Percentiles rank a stretch among this genome's conserved stretches.
phyloP scores from a whole-genome alignment of 2,113 vertebrate genomes.

The Microcebus ravelobensis region DNA sequence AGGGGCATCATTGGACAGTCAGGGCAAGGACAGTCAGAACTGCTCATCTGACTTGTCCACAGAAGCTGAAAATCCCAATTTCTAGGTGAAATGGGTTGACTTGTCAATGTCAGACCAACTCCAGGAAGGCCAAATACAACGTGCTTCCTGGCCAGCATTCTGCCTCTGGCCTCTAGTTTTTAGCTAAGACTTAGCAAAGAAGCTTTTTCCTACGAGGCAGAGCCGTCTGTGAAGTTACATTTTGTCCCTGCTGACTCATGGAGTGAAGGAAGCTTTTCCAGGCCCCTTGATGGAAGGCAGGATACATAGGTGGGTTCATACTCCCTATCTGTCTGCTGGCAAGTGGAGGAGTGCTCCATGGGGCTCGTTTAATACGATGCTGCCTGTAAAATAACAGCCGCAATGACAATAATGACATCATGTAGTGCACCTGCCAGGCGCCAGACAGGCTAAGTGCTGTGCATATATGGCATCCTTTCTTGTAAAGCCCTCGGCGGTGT shows the following conservation, averaged over 20 bases:
- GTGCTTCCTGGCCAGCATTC: rapidly evolving
- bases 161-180: neutral
- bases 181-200: neutral
- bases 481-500: too few species aligned
- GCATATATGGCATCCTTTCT: rapidly evolving
- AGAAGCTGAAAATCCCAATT: neutral
- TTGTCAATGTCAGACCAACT: neutral
- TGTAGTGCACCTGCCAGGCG: rapidly evolving
- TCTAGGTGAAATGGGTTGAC: neutral
- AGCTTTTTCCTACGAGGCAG: neutral
- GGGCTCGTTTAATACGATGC: rapidly evolving
- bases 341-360: neutral
- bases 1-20: rapidly evolving
- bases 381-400: rapidly evolving
- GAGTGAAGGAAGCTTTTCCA: neutral
- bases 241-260: neutral
- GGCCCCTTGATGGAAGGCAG: neutral
- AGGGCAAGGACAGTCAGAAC: neutral
- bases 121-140: neutral
- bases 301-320: rapidly evolving
- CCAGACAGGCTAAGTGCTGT: rapidly evolving
- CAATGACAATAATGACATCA: rapidly evolving
- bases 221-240: neutral
- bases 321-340: neutral
- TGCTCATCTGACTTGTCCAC: too few species aligned